Conservation (phyloP, 2,113 vertebrate species). For the Calcarius ornatus region DNA sequence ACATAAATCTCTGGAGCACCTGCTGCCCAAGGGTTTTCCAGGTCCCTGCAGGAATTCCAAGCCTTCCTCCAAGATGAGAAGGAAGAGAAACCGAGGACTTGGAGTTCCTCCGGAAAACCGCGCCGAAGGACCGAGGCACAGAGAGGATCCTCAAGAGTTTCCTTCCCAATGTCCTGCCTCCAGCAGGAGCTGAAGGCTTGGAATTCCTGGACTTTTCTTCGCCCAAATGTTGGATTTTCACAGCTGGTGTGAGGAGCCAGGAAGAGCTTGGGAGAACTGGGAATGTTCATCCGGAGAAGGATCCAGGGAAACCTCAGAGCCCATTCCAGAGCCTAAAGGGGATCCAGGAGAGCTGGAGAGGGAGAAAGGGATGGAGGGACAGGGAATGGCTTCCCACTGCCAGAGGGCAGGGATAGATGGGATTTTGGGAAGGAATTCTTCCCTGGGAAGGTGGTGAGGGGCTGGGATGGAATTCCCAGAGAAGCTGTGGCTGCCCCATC, state of each 20-base stretch:
- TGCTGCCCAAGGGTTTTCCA: neutral
- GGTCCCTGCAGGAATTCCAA: neutral
- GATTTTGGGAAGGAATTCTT: too few species aligned
- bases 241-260: neutral
- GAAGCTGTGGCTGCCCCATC: too few species aligned
- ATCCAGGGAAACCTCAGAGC: too few species aligned
- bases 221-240: neutral
- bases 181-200: neutral
- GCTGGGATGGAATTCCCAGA: too few species aligned
- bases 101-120: fast-evolving
- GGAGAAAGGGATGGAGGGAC: too few species aligned
- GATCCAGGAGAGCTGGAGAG: too few species aligned
- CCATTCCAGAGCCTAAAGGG: too few species aligned
- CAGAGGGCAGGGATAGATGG: too few species aligned
- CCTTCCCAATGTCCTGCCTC: neutral
- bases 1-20: neutral
- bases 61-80: neutral
- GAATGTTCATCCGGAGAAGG: too few species aligned
- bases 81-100: fast-evolving
- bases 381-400: too few species aligned
- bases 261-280: neutral
- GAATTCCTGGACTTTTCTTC: neutral
- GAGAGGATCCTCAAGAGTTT: neutral
- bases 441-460: too few species aligned
- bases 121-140: fast-evolving